These are phyloP conservation scores for Cassiopea xamachana DNA, from an alignment of 30 jellyfish, hydroid and myxozoan genomes.

Conservation along the genomic window DNA sequence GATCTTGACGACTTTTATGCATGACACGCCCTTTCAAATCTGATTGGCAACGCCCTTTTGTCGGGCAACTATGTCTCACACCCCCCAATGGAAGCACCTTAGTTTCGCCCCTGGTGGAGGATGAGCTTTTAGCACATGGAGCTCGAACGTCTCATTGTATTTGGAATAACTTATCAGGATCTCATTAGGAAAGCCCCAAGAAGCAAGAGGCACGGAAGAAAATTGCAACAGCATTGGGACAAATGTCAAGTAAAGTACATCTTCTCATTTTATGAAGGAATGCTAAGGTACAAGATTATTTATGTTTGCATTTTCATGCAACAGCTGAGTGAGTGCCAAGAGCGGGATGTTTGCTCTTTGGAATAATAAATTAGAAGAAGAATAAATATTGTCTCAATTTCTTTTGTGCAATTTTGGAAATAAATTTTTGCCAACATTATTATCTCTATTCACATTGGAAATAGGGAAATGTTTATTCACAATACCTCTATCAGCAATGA, in stretches of 20 bases:
- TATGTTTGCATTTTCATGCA: neutral
- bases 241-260: neutral
- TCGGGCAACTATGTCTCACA: no score
- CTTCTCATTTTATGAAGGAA: neutral
- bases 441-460: neutral
- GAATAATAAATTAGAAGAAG: neutral
- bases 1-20: no score
- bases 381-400: neutral
- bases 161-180: neutral
- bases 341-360: neutral
- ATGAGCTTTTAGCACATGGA: neutral
- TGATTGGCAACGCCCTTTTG: no score
- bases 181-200: neutral
- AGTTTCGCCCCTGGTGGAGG: slow-evolving; percentile 1
- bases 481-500: neutral
- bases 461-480: neutral
- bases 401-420: neutral
- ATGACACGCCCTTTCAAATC: no score
- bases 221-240: neutral
- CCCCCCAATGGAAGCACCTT: no score
- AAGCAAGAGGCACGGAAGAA: slow-evolving; percentile 7
- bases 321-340: neutral
- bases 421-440: neutral
- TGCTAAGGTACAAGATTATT: neutral
- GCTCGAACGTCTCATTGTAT: neutral